These are phyloP conservation scores for Acromyrmex echinatior DNA, from an alignment of 1,140 invertebrate genomes.

Conservation along the genomic window DNA sequence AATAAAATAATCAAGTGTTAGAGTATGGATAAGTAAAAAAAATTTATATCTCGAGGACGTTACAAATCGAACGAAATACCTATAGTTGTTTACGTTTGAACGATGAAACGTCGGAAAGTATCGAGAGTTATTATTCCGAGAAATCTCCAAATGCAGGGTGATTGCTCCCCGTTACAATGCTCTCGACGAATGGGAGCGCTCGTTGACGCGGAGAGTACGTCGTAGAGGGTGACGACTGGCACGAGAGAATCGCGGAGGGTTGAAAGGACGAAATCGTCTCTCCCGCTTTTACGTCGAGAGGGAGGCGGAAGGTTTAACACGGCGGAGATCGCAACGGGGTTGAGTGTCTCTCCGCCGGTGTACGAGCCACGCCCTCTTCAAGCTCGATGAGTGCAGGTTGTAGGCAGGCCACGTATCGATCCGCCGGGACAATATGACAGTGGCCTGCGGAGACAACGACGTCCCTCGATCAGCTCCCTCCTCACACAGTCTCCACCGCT, in stretches of 20 bases:
- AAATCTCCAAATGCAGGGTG: constrained; percentile 27
- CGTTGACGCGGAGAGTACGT: constrained; percentile 37
- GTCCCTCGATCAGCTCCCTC: constrained; percentile 83
- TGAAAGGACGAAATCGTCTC: constrained; percentile 57
- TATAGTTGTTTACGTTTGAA: constrained; percentile 16
- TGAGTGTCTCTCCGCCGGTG: constrained; percentile 80
- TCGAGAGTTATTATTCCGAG: constrained; percentile 49
- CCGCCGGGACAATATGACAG: constrained; percentile 84
- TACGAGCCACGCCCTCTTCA: constrained; percentile 86
- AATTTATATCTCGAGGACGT: background rate
- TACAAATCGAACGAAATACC: background rate
- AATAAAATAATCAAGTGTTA: constrained; percentile 22
- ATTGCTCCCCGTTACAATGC: constrained; percentile 57
- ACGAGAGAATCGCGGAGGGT: constrained; percentile 40
- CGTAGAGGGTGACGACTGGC: constrained; percentile 40
- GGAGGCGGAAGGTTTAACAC: constrained; percentile 74
- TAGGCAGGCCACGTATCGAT: constrained; percentile 86
- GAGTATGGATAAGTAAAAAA: background rate
- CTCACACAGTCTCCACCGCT: constrained; percentile 32
- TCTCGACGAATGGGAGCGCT: constrained; percentile 58
- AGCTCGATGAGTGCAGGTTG: constrained; percentile 84
- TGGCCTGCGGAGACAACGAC: constrained; percentile 84
- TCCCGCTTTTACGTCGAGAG: constrained; percentile 64
- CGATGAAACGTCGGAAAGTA: background rate
- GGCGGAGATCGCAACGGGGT: constrained; percentile 65